These are phyloP conservation scores for Temnothorax curvispinosus DNA, from an alignment of 1,140 invertebrate species.

Conservation along the genomic window DNA sequence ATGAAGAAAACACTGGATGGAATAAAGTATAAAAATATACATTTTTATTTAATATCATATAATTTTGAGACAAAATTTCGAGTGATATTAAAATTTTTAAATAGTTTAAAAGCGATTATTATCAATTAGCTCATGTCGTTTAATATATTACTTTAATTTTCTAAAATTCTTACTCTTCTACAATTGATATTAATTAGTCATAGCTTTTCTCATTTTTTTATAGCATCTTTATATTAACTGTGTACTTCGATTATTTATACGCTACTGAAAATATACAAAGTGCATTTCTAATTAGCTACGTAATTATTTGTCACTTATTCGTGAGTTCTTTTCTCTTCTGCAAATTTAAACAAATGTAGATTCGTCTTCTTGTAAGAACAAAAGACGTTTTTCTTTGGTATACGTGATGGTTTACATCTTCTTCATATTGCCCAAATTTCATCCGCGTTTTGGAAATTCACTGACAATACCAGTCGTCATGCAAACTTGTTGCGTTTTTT, in stretches of 20 bases:
- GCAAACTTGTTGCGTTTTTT: slow-evolving; percentile 20
- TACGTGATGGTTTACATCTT: background rate
- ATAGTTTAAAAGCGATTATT: background rate
- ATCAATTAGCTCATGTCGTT: background rate
- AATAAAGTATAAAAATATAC: background rate
- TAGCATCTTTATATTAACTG: background rate
- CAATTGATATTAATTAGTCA: background rate
- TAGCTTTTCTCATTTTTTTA: background rate
- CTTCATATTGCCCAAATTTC: slow-evolving; percentile 4
- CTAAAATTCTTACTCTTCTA: background rate
- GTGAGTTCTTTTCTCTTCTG: background rate
- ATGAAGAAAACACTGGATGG: background rate
- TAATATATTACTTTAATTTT: background rate
- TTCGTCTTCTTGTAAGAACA: background rate
- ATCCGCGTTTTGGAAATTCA: slow-evolving; percentile 1
- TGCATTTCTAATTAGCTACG: background rate
- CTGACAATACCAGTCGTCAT: background rate
- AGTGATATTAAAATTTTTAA: background rate
- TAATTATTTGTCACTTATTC: background rate
- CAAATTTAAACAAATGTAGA: background rate
- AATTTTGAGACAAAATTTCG: background rate
- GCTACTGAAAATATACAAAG: background rate
- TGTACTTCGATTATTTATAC: background rate
- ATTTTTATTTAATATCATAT: background rate
- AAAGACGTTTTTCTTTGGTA: background rate